Percentiles rank a stretch among this genome's conserved stretches.
Conservation (phyloP, 2,797 vertebrate species). For the Labeo calbasu region DNA sequence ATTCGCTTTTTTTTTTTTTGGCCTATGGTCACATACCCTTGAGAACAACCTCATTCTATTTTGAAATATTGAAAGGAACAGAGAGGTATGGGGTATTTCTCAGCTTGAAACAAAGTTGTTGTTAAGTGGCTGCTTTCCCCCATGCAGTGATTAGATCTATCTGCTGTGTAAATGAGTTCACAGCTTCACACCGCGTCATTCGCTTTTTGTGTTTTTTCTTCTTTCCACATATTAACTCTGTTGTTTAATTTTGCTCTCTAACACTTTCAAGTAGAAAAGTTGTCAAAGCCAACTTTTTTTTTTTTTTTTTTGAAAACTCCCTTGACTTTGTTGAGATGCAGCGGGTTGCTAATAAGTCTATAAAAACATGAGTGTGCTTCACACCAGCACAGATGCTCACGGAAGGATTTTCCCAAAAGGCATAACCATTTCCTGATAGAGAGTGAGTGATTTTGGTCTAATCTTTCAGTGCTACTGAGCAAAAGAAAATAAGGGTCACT, state of each 20-base stretch:
- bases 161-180: constrained; percentile 56
- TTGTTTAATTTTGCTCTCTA: constrained; percentile 17
- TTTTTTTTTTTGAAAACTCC: background rate
- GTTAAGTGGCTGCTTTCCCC: constrained; percentile 47
- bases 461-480: constrained; percentile 22
- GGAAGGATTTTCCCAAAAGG: background rate
- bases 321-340: constrained; percentile 11
- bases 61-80: constrained; percentile 19
- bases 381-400: background rate
- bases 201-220: background rate
- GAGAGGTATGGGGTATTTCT: constrained; percentile 21
- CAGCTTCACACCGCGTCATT: constrained; percentile 47
- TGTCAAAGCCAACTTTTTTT: constrained; percentile 5
- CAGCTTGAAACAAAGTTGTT: constrained; percentile 48
- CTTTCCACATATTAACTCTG: background rate
- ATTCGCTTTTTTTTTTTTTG: background rate
- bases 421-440: background rate
- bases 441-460: background rate
- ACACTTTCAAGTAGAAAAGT: constrained; percentile 1
- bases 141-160: constrained; percentile 49
- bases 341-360: background rate
- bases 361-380: background rate
- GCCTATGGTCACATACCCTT: constrained; percentile 6
- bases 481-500: constrained; percentile 31
- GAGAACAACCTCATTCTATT: constrained; percentile 8